These are phyloP conservation scores for Sycophila sp. DNA, from an alignment of 1,140 invertebrate genomes.

Conservation along the genomic window DNA sequence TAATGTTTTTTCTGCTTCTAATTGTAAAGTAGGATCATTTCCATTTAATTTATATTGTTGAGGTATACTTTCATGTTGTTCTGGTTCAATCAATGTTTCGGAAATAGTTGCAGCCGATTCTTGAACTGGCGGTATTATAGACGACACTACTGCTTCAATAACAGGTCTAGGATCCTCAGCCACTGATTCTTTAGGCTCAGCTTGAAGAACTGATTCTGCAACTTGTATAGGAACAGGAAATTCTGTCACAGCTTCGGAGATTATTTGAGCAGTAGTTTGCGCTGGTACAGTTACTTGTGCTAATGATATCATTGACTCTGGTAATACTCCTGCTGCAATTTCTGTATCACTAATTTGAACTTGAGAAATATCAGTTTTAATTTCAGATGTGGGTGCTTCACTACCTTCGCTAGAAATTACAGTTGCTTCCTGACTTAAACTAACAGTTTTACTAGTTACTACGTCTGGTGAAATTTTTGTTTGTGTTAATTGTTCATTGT, in stretches of 20 bases:
- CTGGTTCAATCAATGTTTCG: conserved; percentile 33
- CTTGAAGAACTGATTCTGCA: conserved; percentile 60
- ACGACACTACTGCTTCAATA: conserved; percentile 53
- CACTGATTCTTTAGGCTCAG: conserved; percentile 57
- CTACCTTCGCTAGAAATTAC: neutral
- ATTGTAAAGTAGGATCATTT: neutral
- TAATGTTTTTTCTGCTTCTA: neutral
- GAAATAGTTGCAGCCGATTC: conserved; percentile 66
- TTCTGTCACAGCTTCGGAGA: conserved; percentile 22
- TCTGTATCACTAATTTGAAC: neutral
- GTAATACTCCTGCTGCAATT: neutral
- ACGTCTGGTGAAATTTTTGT: neutral
- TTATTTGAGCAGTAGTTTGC: conserved; percentile 6
- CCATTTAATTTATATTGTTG: neutral
- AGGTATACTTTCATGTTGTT: neutral
- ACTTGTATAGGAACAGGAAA: conserved; percentile 59
- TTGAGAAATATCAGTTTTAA: no score
- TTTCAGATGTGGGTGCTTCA: neutral
- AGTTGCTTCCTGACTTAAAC: neutral
- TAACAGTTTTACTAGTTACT: neutral
- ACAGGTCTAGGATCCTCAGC: conserved; percentile 48
- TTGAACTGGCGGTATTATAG: conserved; percentile 49
- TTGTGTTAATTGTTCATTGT: neutral
- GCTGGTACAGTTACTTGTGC: neutral
- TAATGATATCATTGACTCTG: neutral